Base-by-base conservation (phyloP, 2,113 vertebrate genomes). In the Perca flavescens region DNA sequence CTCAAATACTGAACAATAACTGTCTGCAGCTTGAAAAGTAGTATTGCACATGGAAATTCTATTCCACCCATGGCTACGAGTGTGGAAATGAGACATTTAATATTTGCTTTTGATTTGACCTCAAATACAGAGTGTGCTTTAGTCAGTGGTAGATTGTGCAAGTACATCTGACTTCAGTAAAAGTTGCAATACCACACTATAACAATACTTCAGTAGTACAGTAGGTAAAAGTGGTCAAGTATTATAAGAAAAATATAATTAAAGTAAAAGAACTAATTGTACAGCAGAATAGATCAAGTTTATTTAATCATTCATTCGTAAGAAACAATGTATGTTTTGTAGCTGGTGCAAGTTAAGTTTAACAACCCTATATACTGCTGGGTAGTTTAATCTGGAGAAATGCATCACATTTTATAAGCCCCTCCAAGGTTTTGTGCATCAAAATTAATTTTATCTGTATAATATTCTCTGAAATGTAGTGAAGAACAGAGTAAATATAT, bases 1-100 rank as follows among this genome's bases (percentile, higher is more conserved):
- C 34, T 66, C 22, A 78, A 47, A 70, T 34, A 50, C 19, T 77
- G 40, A 84, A 74, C 61, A 31, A 58, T n/a, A 64, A 82, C 63
- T 77, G 79, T 87, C 43, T 67, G 70, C 16, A 28, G 58, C 56
- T 22, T 25, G 54, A 80, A n/a, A 34, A 74, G 17, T 4, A 22
- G 19, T 8, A 22, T 53, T 43, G 22, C 61, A 63, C 52, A 34
- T 68, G 14, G 40, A 43, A 22, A 74, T 66, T 65, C 21, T 52
- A 71, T 68, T 75, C 79, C 49, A 65, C 56, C 56, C 46, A 6
- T 64, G 16, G 28, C 28, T 60, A 71, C 0, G 10, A 78, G 56
- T 60, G 54, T 60, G 56, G 36, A 40, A 34, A 28, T 15, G 22
- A 40, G 2, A 63, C 46, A 80, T 34, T 46, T 10, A 53, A 60